Conservation (phyloP, 2,888 invertebrate species). For the Boloria selene region DNA sequence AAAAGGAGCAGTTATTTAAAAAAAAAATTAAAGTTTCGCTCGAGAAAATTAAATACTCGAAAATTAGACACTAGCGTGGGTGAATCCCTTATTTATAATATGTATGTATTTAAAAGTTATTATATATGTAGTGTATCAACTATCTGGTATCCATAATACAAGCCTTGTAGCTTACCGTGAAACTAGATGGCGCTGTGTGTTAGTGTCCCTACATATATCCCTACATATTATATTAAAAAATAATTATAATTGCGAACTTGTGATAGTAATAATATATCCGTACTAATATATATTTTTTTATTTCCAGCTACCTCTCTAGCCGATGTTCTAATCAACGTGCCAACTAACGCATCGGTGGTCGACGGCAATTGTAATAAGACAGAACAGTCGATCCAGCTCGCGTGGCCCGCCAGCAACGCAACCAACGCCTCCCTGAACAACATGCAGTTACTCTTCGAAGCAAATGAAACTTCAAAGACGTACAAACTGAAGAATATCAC, state of each 20-base stretch:
- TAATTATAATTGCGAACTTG: neutral
- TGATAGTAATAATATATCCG: neutral
- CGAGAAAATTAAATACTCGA: no score
- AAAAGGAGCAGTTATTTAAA: no score
- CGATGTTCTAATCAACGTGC: conserved; percentile 59
- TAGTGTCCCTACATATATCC: no score
- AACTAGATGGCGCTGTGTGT: no score
- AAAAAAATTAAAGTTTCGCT: no score
- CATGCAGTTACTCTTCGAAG: conserved; percentile 57
- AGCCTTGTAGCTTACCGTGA: no score
- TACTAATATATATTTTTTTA: neutral
- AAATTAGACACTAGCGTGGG: no score
- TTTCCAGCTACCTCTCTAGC: conserved; percentile 45
- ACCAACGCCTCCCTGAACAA: conserved; percentile 46
- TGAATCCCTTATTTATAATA: no score
- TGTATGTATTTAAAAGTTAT: no score
- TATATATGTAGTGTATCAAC: no score
- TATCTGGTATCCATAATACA: no score
- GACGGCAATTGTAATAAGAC: conserved; percentile 57
- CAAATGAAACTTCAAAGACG: conserved; percentile 60
- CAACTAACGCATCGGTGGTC: conserved; percentile 52
- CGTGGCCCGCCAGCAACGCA: conserved; percentile 41
- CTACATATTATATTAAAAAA: no score
- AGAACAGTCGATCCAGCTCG: conserved; percentile 61
- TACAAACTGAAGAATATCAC: conserved; percentile 59